Percentiles rank a stretch among this genome's conserved stretches.
phyloP scores from a whole-genome alignment of 2,888 invertebrate genomes.

The Polymixis flavicincta region DNA sequence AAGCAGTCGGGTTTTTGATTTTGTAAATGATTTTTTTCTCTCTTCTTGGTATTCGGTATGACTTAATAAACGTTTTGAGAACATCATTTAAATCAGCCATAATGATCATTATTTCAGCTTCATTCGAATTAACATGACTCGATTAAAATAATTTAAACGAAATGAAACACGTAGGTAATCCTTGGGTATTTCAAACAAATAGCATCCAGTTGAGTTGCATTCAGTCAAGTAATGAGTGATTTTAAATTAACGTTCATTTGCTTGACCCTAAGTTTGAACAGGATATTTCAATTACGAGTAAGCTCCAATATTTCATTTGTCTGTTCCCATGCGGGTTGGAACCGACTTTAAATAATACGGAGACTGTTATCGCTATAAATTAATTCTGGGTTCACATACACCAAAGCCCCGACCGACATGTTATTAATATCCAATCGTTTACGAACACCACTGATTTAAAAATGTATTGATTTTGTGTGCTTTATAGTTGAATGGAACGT shows the following conservation, averaged over 20 bases:
- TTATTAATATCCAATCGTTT: conserved; percentile 38
- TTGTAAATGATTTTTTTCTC: no score
- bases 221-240: conserved; percentile 52
- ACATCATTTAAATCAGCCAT: not conserved
- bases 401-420: conserved; percentile 1
- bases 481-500: not conserved
- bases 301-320: conserved; percentile 65
- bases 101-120: not conserved
- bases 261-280: conserved; percentile 65
- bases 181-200: conserved; percentile 19
- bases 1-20: no score
- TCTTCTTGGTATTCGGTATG: not conserved
- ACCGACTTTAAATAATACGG: conserved; percentile 32
- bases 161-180: conserved; percentile 14
- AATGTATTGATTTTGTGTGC: not conserved
- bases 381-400: conserved; percentile 38
- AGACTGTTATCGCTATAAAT: conserved; percentile 49
- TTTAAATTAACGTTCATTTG: conserved; percentile 68
- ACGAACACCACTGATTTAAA: conserved; percentile 26
- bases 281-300: conserved; percentile 74
- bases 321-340: conserved; percentile 70
- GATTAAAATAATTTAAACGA: not conserved
- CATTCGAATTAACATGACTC: not conserved
- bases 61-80: not conserved
- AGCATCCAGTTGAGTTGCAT: conserved; percentile 14